Conservation (phyloP, 1,140 invertebrate species). For the Drosophila albomicans region DNA sequence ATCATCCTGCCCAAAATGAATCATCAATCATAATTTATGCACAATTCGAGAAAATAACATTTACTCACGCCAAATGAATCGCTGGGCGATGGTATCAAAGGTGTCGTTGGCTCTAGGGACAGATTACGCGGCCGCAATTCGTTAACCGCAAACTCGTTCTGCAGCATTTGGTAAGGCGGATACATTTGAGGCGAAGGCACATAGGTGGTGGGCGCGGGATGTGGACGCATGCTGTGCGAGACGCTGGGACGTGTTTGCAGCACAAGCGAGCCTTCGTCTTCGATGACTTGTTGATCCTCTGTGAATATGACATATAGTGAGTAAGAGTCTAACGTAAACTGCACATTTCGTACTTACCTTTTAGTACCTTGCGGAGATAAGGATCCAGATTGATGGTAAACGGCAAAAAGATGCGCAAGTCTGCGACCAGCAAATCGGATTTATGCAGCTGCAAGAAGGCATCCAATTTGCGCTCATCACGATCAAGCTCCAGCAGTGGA, state of each 20-base stretch:
- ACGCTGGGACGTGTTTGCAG: conserved; percentile 72
- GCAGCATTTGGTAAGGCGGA: conserved; percentile 79
- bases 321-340: accelerated
- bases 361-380: conserved; percentile 97
- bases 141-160: conserved; percentile 70
- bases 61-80: conserved; percentile 78
- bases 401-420: conserved; percentile 97
- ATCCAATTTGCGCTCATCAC: conserved; percentile 97
- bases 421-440: conserved; percentile 91
- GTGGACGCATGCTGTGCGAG: conserved; percentile 64
- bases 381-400: conserved; percentile 99
- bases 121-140: conserved; percentile 72
- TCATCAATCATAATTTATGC: conserved; percentile 37
- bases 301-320: neutral
- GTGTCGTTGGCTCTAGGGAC: conserved; percentile 66
- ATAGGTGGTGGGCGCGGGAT: conserved; percentile 71
- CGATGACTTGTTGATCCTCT: conserved; percentile 89
- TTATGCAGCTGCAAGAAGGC: conserved; percentile 96
- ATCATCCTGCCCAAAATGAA: conserved; percentile 87
- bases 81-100: conserved; percentile 70
- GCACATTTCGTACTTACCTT: conserved; percentile 87
- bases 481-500: conserved; percentile 95
- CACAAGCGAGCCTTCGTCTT: conserved; percentile 86
- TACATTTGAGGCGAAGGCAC: conserved; percentile 76
- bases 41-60: neutral